Base-by-base conservation (phyloP, 2,797 vertebrate species). In the Gambelia wislizenii region DNA sequence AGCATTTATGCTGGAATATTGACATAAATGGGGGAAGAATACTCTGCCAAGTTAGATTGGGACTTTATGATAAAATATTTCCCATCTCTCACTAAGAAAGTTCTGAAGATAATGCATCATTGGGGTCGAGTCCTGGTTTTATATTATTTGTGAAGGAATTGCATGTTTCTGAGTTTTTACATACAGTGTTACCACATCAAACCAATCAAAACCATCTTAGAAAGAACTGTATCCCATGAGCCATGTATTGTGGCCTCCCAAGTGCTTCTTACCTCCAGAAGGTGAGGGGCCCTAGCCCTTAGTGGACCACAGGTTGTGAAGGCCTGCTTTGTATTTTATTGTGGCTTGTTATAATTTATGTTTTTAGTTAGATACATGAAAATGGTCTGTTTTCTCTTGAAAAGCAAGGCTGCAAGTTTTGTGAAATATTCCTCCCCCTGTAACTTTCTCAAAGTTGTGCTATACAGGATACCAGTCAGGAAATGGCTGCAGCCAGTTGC, bases 391-490 rank as follows among this genome's bases (percentile, higher is more conserved):
- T 49, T 72, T 42, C 36, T 64, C 47, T 70, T 52, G 1, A 9
- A 22, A 83, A 27, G n/a, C 7, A 4, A 56, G 30, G n/a, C 20
- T 87, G 47, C 44, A 47, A 16, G 74, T 74, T 87, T 27, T 30
- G 42, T 42, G 8, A 69, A 88, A 89, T 61, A 85, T 20, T 0
- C 12, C 0, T 33, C 16, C 47, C 20, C 88, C 76, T 67, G 70
- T 77, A 64, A 49, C 78, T 59, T 25, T 30, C 64, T 30, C 64
- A 33, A 27, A 83, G 52, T 91, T 84, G 79, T 91, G 89, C 39
- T 49, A 56, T 78, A 22, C 81, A 67, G 67, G 77, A 85, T 92
- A 87, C 94, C 79, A 84, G 30, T 87, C 91, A 47, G 91, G 87
- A 93, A 90, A 39, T 14, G 64, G 78, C 81, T 22, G 27, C 87